Percentiles rank a stretch among this genome's conserved stretches.
These are phyloP conservation scores for Oryzias melastigma DNA, from an alignment of 2,113 vertebrate species.

Conservation along the genomic window DNA sequence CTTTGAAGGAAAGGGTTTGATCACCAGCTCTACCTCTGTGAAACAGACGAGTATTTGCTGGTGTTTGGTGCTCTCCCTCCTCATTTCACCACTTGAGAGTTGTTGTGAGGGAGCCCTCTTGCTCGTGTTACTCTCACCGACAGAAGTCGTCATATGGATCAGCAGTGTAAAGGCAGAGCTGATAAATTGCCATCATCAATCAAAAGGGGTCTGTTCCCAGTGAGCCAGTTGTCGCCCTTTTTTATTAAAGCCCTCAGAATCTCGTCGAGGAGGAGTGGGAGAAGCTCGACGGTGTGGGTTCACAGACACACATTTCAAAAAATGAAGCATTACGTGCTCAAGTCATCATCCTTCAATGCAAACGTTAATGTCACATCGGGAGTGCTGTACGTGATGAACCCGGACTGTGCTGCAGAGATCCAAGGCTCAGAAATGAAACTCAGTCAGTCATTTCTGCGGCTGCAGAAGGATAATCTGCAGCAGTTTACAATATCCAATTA, in stretches of 20 bases:
- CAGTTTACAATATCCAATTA: slow-evolving; percentile 52
- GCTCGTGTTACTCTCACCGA: slow-evolving; percentile 25
- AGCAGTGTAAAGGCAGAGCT: slow-evolving; percentile 12
- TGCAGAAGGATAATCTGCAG: slow-evolving; percentile 11
- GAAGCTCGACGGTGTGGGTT: no score
- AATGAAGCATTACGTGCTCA: slow-evolving; percentile 3
- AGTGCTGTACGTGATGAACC: no score
- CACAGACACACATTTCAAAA: slow-evolving; percentile 4
- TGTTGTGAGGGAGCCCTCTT: slow-evolving; percentile 23
- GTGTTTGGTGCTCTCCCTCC: slow-evolving; percentile 48
- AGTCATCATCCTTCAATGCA: background rate
- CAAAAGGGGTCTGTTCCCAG: slow-evolving; percentile 20
- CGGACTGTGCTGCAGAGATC: background rate
- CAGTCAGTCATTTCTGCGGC: background rate
- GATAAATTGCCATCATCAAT: slow-evolving; percentile 53
- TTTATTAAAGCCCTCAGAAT: slow-evolving; percentile 14
- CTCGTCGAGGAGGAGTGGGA: background rate
- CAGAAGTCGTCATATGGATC: slow-evolving; percentile 18
- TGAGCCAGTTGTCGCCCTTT: slow-evolving; percentile 15
- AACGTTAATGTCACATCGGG: no score
- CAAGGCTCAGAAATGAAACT: slow-evolving; percentile 20
- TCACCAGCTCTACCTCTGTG: slow-evolving; percentile 20
- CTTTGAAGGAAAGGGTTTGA: slow-evolving; percentile 17
- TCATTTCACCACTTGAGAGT: slow-evolving; percentile 47
- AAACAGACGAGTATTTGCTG: slow-evolving; percentile 32